Conservation (phyloP, 2,797 vertebrate genomes). For the Sus cebifrons region DNA sequence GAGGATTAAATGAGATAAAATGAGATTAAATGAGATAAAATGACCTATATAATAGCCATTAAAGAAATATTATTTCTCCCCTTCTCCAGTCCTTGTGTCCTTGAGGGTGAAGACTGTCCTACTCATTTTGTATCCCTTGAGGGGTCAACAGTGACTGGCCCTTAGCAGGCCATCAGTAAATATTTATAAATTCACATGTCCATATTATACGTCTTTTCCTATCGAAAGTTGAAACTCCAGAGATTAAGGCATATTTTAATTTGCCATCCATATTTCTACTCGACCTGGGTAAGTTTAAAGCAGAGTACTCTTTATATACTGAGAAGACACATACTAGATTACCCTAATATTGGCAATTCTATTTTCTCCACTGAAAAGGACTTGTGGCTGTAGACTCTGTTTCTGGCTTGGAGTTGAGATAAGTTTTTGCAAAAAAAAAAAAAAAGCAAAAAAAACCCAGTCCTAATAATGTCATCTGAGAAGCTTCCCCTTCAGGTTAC, state of each 20-base stretch:
- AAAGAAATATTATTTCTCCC: conserved; percentile 1
- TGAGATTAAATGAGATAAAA: conserved; percentile 1
- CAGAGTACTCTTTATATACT: not conserved
- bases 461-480: not conserved
- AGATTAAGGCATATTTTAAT: not conserved
- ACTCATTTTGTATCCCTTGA: not conserved
- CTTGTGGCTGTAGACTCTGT: not conserved
- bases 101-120: not conserved
- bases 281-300: not conserved
- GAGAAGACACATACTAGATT: not conserved
- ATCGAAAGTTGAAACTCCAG: not conserved
- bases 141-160: not conserved
- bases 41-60: not conserved
- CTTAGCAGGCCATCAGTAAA: not conserved
- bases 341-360: not conserved
- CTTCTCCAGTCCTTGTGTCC: not conserved
- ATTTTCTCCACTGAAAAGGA: conserved; percentile 23
- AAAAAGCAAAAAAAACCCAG: not conserved
- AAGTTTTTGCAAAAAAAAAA: not conserved
- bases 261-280: not conserved
- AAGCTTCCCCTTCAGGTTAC: not conserved
- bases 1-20: not conserved
- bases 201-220: not conserved
- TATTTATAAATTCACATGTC: not conserved
- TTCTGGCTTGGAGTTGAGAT: not conserved